Conservation (phyloP, 2,797 vertebrate species). For the Chaenodraco wilsoni region DNA sequence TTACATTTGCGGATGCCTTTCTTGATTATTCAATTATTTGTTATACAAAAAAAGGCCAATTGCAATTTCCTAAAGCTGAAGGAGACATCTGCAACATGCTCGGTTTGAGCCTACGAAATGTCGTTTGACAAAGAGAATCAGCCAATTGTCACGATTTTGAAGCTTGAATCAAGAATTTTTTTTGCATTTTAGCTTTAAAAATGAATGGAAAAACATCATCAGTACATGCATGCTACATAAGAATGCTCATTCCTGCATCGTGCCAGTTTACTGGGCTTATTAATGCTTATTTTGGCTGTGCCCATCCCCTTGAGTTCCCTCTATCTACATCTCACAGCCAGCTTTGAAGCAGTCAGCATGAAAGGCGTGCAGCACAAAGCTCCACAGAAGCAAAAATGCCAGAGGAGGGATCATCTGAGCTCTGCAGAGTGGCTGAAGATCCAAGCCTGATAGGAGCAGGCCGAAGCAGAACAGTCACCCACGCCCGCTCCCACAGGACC, state of each 20-base stretch:
- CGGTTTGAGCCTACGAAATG: background rate
- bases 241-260: conserved; percentile 3
- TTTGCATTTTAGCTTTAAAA: background rate
- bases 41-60: background rate
- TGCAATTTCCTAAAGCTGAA: background rate
- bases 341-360: conserved; percentile 65
- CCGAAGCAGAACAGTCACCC: conserved; percentile 38
- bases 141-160: background rate
- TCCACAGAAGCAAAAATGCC: conserved; percentile 61
- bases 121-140: background rate
- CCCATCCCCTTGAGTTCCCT: conserved; percentile 32
- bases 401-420: conserved; percentile 58
- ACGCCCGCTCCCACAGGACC: conserved; percentile 47
- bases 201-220: conserved; percentile 1
- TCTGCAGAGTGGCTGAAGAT: conserved; percentile 67
- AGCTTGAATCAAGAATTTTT: background rate
- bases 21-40: background rate
- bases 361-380: conserved; percentile 62
- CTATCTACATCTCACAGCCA: conserved; percentile 48
- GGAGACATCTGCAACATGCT: background rate
- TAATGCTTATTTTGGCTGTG: conserved; percentile 29
- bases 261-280: conserved; percentile 15
- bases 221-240: background rate
- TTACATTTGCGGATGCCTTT: background rate
- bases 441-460: conserved; percentile 57